Percentiles rank a stretch among this genome's conserved stretches.
phyloP scores from a whole-genome alignment of 1,140 invertebrate species.

The Mizuhopecten yessoensis region DNA sequence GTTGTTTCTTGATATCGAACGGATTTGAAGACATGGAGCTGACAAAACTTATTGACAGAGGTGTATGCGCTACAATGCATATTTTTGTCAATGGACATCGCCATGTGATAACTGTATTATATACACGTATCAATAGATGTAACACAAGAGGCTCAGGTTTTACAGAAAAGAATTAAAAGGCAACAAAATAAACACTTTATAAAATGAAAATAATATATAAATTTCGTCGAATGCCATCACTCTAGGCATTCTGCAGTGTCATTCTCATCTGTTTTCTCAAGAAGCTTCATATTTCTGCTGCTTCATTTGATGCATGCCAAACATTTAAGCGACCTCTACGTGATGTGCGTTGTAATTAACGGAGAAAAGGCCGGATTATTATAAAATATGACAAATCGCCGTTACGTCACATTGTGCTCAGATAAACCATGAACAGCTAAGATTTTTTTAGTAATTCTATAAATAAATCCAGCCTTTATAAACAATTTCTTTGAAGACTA shows the following conservation, averaged over 20 bases:
- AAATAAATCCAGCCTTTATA: neutral
- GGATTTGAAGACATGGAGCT: neutral
- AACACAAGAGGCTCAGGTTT: neutral
- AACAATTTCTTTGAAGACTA: constrained; percentile 7
- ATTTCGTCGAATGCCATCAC: neutral
- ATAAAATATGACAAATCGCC: neutral
- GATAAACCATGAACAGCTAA: neutral
- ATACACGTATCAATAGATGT: constrained; percentile 21
- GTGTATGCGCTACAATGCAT: neutral
- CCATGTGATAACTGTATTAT: constrained; percentile 21
- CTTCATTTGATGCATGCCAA: neutral
- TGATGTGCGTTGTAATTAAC: constrained; percentile 4
- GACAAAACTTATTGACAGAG: neutral
- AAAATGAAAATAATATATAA: constrained; percentile 11
- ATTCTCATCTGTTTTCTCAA: constrained; percentile 26
- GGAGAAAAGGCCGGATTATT: neutral
- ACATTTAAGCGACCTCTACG: constrained; percentile 8
- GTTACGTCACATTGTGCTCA: neutral
- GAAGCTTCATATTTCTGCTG: neutral
- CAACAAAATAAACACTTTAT: constrained; percentile 19
- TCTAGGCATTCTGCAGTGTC: neutral
- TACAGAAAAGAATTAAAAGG: neutral
- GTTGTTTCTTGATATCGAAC: too few species aligned
- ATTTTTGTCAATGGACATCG: neutral
- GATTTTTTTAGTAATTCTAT: neutral